Base-by-base conservation (phyloP, 2,888 invertebrate species). In the Creontiades dilutus region DNA sequence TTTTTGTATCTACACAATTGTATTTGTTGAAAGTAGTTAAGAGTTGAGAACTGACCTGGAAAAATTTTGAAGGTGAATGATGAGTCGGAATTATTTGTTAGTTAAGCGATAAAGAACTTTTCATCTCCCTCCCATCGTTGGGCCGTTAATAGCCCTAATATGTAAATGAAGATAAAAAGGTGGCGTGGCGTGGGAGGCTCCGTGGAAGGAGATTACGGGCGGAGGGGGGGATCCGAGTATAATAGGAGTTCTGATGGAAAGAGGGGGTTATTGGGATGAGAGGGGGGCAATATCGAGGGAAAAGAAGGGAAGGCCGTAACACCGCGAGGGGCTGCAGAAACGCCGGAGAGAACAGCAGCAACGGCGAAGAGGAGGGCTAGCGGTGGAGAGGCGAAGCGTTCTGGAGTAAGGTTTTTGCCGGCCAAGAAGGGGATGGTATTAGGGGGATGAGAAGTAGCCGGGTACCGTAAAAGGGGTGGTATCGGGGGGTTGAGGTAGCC, bases 161-260 rank as follows among this genome's bases (percentile, higher is more conserved):
- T 85, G 85, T 61, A 61, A 85, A 85, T 85, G 57, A 68, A 85
- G 85, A 85, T 85, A 61, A 85, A 85, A 85, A 85, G 61, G 85
- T 85, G 85, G 28, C 11, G 61, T 47, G 23, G 80, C 19, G 82
- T 13, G 82, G 46, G 19, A 4, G 28, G 19, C 5, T 23, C 75
- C 13, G 48, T 14, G 7, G 48, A 12, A 5, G 48, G 81, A 16
- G 61, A 61, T 61, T 61, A 61, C 19, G 19, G 19, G 16, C 5
- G 68, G 68, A 23, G 19, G 68, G 19, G 11, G 19, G 16, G 68
- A 27, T 19, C 57, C n/a, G 68, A n/a, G 27, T 68, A 27, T 19
- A 68, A 68, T 68, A 19, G 68, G n/a, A 23, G 68, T 37, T 37
- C 37, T 37, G 37, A 37, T 19, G 68, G 23, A 68, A 11, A 11